Conservation (phyloP, 1,140 invertebrate species). For the Lamellibrachia luymesi region DNA sequence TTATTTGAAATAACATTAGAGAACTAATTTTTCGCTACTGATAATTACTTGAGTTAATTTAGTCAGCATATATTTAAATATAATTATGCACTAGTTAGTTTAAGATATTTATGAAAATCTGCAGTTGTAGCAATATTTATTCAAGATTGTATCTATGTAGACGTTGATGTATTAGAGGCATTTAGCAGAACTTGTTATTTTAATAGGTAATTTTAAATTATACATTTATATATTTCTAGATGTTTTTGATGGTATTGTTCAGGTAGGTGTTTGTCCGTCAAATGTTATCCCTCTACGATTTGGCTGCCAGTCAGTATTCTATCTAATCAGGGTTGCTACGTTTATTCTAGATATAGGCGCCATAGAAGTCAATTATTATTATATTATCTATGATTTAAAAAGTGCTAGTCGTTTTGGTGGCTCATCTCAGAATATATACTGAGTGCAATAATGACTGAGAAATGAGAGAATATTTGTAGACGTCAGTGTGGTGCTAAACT, state of each 20-base stretch:
- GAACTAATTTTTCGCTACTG: not conserved
- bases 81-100: not conserved
- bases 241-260: not conserved
- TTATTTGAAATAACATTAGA: not conserved
- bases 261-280: not conserved
- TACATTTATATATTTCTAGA: not conserved
- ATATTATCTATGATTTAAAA: not conserved
- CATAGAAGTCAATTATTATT: not conserved
- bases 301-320: not conserved
- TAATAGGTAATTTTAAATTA: not conserved
- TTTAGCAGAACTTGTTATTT: not conserved
- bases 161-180: not conserved
- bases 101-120: not conserved
- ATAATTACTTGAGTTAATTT: not conserved
- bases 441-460: not conserved
- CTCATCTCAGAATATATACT: not conserved
- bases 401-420: not conserved
- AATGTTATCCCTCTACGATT: not conserved
- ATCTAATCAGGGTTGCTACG: not conserved
- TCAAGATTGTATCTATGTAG: not conserved
- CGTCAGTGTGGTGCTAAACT: not conserved
- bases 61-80: not conserved
- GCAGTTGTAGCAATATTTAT: not conserved
- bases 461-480: not conserved
- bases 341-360: not conserved